These are phyloP conservation scores for Mormyrops attenuatus DNA, from an alignment of 2,797 vertebrate species.

Conservation along the genomic window DNA sequence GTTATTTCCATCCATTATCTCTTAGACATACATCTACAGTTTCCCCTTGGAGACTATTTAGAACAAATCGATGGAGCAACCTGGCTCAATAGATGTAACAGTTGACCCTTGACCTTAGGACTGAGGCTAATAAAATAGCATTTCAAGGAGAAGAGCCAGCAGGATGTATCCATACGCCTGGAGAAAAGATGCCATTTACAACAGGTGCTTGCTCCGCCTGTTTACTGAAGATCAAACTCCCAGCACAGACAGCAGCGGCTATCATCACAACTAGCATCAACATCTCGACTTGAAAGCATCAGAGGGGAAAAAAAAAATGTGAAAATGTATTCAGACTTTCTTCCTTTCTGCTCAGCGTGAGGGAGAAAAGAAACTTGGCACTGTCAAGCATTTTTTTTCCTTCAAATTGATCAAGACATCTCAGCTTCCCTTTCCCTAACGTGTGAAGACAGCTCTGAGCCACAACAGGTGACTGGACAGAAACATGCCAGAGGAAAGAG, in stretches of 20 bases:
- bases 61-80: neutral
- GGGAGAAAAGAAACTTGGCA: neutral
- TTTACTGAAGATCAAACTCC: neutral
- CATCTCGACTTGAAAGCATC: neutral
- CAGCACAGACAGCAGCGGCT: neutral
- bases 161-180: neutral
- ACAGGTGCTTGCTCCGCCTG: neutral
- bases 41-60: neutral
- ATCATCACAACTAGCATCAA: conserved; percentile 5
- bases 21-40: neutral
- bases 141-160: neutral
- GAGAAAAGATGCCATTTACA: neutral
- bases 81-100: neutral
- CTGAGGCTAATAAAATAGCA: conserved; percentile 1
- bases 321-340: neutral
- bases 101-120: neutral
- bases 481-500: neutral
- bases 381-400: neutral
- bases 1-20: neutral
- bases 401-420: conserved; percentile 6
- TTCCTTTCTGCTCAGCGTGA: conserved; percentile 14
- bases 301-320: neutral
- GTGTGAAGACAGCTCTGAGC: neutral
- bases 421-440: neutral
- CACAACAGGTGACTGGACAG: neutral